phyloP scores from a whole-genome alignment of 1,140 invertebrate genomes.

The Bilobella aurantiaca region DNA sequence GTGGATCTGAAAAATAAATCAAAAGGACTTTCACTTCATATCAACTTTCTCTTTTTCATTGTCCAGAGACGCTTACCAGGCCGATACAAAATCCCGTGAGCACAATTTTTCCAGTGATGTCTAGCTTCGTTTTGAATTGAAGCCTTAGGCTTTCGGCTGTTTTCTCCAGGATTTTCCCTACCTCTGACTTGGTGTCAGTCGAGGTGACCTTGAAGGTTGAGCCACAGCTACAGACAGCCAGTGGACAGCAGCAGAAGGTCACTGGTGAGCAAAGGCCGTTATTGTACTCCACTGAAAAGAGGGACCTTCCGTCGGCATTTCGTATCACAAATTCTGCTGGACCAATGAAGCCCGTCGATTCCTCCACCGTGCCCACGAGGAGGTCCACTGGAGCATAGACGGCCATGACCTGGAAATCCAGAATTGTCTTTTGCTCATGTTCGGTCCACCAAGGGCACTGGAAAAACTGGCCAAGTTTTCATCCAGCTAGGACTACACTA shows the following conservation, averaged over 20 bases:
- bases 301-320: not conserved
- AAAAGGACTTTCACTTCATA: not conserved
- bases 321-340: not conserved
- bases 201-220: not conserved
- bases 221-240: not conserved
- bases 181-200: not conserved
- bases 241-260: not conserved
- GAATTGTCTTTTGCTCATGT: not conserved
- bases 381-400: not conserved
- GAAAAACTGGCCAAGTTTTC: not conserved
- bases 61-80: too few species aligned
- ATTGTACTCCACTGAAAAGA: not conserved
- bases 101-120: conserved; percentile 2
- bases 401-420: not conserved
- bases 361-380: not conserved
- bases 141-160: not conserved
- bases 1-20: not conserved
- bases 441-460: not conserved
- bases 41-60: too few species aligned
- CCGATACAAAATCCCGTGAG: not conserved
- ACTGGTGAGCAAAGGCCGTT: not conserved
- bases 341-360: not conserved
- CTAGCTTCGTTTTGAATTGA: not conserved
- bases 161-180: not conserved
- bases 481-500: too few species aligned